These are phyloP conservation scores for Poeciliopsis presidionis DNA, from an alignment of 2,797 vertebrate species.

Conservation along the genomic window DNA sequence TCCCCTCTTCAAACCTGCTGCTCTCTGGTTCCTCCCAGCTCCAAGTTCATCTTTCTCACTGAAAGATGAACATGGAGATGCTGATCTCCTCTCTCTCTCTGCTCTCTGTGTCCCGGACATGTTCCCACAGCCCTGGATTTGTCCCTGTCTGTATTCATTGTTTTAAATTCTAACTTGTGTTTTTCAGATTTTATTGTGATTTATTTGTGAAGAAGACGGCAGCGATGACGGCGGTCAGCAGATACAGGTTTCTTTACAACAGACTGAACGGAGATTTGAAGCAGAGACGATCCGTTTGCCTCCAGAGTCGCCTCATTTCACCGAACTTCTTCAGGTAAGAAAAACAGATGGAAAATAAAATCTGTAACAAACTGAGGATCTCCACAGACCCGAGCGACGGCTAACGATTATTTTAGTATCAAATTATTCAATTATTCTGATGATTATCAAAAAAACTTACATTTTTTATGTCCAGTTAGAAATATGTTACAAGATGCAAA, in stretches of 20 bases:
- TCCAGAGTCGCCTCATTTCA: slow-evolving; percentile 12
- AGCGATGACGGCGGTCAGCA: slow-evolving; percentile 57
- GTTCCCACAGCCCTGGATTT: slow-evolving; percentile 4
- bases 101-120: not conserved
- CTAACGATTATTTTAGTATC: too few relatives aligned
- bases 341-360: not conserved
- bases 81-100: not conserved
- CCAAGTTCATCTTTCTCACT: slow-evolving; percentile 57
- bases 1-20: slow-evolving; percentile 52
- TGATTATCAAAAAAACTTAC: too few relatives aligned
- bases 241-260: slow-evolving; percentile 62
- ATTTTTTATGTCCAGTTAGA: too few relatives aligned
- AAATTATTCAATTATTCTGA: too few relatives aligned
- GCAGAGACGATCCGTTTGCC: slow-evolving; percentile 37
- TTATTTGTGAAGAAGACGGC: slow-evolving; percentile 30
- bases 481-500: too few relatives aligned
- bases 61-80: not conserved
- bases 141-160: not conserved
- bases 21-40: slow-evolving; percentile 58
- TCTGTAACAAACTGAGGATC: not conserved
- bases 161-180: slow-evolving; percentile 3
- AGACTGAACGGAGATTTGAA: slow-evolving; percentile 51
- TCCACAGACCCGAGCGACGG: too few relatives aligned
- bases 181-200: slow-evolving; percentile 15
- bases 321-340: slow-evolving; percentile 60